Evolutionary conservation across 2,888 invertebrate genomes (phyloP).

Genomic region (Pterostichus niger): DNA sequence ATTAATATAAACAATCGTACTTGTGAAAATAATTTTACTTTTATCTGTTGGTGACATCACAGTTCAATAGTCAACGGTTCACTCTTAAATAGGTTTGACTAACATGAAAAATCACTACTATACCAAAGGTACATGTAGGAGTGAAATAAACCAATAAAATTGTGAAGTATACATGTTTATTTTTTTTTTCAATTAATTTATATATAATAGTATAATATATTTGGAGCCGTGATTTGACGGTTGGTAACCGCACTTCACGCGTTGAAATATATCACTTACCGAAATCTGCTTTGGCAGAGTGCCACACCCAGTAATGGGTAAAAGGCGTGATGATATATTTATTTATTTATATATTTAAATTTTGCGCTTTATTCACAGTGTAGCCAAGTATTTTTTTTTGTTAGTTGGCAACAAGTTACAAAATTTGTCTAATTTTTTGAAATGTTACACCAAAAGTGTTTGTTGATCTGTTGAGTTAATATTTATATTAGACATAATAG

Average conservation of each 20-base stretch:
- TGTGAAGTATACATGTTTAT: conserved; percentile 23
- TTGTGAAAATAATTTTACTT: conserved; percentile 60
- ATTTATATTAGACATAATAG: neutral
- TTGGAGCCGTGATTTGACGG: too few species aligned
- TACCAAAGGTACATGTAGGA: conserved; percentile 64
- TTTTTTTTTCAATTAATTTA: conserved; percentile 11
- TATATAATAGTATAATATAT: too few species aligned
- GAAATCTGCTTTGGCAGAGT: too few species aligned
- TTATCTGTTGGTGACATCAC: conserved; percentile 63
- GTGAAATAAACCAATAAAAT: conserved; percentile 58
- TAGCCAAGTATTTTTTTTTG: neutral
- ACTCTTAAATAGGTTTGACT: conserved; percentile 61
- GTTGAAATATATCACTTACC: too few species aligned
- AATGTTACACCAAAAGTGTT: neutral
- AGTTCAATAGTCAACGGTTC: conserved; percentile 62
- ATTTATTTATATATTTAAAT: too few species aligned
- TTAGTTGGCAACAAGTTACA: neutral
- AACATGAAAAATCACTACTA: conserved; percentile 59
- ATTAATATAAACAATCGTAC: conserved; percentile 59
- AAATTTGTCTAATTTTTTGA: neutral
- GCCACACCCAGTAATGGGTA: too few species aligned
- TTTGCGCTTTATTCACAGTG: neutral
- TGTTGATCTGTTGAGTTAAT: neutral
- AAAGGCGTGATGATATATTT: too few species aligned
- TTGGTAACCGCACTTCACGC: too few species aligned